phyloP scores from a whole-genome alignment of 2,797 vertebrate genomes.

The Sebastes trivittatus region DNA sequence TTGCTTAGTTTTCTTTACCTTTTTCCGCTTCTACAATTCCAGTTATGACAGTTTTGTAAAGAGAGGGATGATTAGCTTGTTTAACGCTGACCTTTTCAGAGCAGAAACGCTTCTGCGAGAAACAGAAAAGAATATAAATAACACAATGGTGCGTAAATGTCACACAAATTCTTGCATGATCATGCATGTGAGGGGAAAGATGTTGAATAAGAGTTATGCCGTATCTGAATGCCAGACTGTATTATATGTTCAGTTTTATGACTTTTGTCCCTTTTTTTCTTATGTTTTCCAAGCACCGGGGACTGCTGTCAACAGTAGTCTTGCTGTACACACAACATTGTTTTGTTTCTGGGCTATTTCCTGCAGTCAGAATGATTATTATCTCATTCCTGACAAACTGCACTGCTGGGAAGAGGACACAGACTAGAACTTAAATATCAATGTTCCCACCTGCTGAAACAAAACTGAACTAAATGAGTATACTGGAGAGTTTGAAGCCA shows the following conservation, averaged over 20 bases:
- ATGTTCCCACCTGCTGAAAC: slow-evolving; percentile 3
- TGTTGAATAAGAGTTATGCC: not conserved
- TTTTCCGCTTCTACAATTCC: not conserved
- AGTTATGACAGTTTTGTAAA: not conserved
- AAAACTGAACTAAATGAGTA: not conserved
- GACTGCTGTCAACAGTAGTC: slow-evolving; percentile 13
- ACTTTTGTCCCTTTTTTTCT: not conserved
- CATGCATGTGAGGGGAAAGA: not conserved
- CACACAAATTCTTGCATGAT: not conserved
- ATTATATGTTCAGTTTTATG: not conserved
- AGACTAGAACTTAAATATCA: slow-evolving; percentile 1
- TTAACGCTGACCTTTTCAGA: slow-evolving; percentile 38
- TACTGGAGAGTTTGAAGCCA: not conserved
- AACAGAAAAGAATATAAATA: not conserved
- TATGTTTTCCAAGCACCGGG: not conserved
- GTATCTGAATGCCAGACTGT: not conserved
- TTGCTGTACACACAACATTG: not conserved
- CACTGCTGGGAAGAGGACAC: not conserved
- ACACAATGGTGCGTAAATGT: slow-evolving; percentile 9
- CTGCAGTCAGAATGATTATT: slow-evolving; percentile 31
- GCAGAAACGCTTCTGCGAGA: not conserved
- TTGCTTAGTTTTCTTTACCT: not conserved
- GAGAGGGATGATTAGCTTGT: slow-evolving; percentile 7
- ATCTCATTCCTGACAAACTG: slow-evolving; percentile 26
- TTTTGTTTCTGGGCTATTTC: slow-evolving; percentile 22